These are phyloP conservation scores for Stenurella melanura DNA, from an alignment of 2,888 invertebrate species.

Conservation along the genomic window DNA sequence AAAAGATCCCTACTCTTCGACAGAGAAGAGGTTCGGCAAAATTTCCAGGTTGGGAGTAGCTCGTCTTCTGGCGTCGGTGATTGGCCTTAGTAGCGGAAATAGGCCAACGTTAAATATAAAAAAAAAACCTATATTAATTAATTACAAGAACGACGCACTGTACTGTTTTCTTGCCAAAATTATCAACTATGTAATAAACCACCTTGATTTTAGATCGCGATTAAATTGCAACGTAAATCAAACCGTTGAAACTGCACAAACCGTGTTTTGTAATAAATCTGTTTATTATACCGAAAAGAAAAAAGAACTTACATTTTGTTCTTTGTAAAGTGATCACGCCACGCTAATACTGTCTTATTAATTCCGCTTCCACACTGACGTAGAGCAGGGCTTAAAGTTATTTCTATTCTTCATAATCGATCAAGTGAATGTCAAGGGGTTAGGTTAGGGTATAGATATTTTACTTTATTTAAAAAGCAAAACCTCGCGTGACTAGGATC, in stretches of 20 bases:
- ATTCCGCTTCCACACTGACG: neutral
- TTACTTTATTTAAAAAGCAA: slow-evolving; percentile 9
- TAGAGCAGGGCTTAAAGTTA: neutral
- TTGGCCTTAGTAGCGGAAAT: no score
- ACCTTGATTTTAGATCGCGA: neutral
- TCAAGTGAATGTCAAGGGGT: slow-evolving; percentile 30
- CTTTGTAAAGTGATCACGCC: neutral
- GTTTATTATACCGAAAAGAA: neutral
- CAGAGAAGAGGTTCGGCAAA: no score
- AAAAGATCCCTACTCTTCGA: no score
- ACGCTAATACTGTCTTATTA: neutral
- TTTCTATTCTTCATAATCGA: slow-evolving; percentile 19
- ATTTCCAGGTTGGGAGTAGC: no score
- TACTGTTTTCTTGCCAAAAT: no score
- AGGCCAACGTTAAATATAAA: no score
- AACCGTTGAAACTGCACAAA: neutral
- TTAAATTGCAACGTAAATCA: neutral
- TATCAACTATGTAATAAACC: no score
- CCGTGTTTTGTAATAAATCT: neutral
- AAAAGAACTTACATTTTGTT: neutral
- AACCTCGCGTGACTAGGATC: slow-evolving; percentile 2
- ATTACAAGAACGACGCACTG: no score
- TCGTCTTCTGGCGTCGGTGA: no score
- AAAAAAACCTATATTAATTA: no score
- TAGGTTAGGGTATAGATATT: slow-evolving; percentile 2